Conservation (phyloP, 2,113 vertebrate genomes). For the Crypturellus undulatus region DNA sequence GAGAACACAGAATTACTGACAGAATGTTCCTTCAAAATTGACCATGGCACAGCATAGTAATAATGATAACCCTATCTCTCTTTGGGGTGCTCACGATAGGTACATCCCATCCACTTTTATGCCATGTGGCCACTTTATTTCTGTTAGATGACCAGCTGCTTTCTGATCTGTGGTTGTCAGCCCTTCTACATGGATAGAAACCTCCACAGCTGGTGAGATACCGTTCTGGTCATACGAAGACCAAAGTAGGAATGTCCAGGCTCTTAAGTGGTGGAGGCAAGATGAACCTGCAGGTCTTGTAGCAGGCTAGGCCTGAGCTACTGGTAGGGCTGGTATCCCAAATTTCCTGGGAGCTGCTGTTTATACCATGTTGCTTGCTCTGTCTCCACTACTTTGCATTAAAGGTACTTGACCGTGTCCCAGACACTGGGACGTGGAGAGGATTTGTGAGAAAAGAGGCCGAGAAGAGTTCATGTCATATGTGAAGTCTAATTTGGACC, state of each 20-base stretch:
- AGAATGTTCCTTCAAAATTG: not conserved
- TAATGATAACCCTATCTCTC: not conserved
- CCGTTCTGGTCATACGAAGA: not conserved
- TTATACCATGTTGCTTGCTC: not conserved
- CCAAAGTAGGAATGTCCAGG: too few relatives aligned
- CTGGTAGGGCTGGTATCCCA: not conserved
- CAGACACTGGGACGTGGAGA: not conserved
- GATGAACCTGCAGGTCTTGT: not conserved
- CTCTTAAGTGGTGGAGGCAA: not conserved
- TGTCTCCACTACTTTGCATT: too few relatives aligned
- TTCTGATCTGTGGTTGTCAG: not conserved
- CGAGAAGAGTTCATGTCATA: not conserved
- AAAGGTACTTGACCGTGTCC: too few relatives aligned
- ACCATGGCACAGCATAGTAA: not conserved
- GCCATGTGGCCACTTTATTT: rapidly evolving
- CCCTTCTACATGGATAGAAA: not conserved
- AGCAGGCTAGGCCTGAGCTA: not conserved
- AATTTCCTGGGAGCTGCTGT: not conserved
- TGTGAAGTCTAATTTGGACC: not conserved
- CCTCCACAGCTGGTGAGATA: not conserved
- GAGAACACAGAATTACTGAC: not conserved
- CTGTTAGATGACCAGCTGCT: not conserved
- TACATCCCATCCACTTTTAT: not conserved
- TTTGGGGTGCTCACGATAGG: not conserved
- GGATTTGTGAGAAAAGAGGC: not conserved